Evolutionary conservation across 1,140 invertebrate genomes (phyloP), one percentile per base, ranked within the genome.

Genomic region (Aphaenogaster rudis): DNA sequence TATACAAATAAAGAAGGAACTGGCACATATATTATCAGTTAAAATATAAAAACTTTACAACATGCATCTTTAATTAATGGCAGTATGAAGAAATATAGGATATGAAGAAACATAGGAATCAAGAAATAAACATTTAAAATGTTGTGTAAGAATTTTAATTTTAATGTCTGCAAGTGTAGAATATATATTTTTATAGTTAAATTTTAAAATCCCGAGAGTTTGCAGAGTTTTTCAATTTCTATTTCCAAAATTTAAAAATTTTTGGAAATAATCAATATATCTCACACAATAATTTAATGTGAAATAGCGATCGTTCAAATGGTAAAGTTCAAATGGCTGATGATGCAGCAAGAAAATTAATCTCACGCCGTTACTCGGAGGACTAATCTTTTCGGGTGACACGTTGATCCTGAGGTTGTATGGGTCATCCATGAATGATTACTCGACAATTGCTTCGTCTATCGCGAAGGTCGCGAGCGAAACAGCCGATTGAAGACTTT

Each of bases 311-410:
- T 21, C 11, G 21, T 48, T 63, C 9, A 50, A 28, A 64, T 52
- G 54, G 33, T 5, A 28, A 15, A 33, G 21, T 69, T 52, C 36
- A 54, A 69, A 72, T 33, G 8, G 7, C 33, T 72, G 66, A 81
- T 81, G 48, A 71, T 0, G 50, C 15, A 39, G 63, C 78, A 36
- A 8, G 52, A 74, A 82, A 81, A 81, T 81, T 71, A 81, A 84
- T 84, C 57, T 84, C 17, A 84, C 69, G 54, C n/a, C 80, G 54
- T 74, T 74, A 52, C 54, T 33, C 39, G 42, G 13, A 50, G 69
- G 21, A 74, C 69, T 84, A 84, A 84, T 84, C 69, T 76, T 74
- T 84, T 84, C 54, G 42, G 80, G 69, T 61, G 80, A 84, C 79
- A 81, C 42, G 80, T 84, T 84, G 69, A 67, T 76, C 80, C 69